Percentiles rank a stretch among this genome's conserved stretches.
These are phyloP conservation scores for Hoplias malabaricus DNA, from an alignment of 2,113 vertebrate species.

Conservation along the genomic window DNA sequence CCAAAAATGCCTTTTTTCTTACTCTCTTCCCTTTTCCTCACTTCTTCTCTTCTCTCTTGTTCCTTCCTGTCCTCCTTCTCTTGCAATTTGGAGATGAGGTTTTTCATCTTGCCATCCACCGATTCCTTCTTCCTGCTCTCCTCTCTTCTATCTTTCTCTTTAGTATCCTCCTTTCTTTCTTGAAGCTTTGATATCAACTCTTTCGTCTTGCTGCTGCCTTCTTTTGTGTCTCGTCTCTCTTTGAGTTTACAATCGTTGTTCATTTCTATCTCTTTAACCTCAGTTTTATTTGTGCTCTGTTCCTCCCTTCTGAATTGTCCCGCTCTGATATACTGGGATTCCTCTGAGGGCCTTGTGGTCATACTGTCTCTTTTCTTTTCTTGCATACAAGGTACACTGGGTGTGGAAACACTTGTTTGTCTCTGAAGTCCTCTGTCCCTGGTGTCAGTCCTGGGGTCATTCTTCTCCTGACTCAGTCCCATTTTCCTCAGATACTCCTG, in stretches of 20 bases:
- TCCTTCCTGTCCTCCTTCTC: constrained; percentile 67
- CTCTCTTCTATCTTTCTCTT: constrained; percentile 67
- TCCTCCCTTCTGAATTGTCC: constrained; percentile 54
- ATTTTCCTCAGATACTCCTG: constrained; percentile 74
- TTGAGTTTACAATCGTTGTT: constrained; percentile 58
- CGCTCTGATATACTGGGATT: constrained; percentile 49
- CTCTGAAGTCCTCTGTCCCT: constrained; percentile 44
- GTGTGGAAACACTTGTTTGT: constrained; percentile 49
- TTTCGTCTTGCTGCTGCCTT: constrained; percentile 70
- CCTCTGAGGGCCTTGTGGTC: constrained; percentile 51
- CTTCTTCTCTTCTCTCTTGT: constrained; percentile 62
- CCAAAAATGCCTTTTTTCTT: constrained; percentile 63
- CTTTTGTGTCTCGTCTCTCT: constrained; percentile 61
- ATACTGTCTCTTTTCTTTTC: constrained; percentile 54
- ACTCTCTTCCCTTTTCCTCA: constrained; percentile 53
- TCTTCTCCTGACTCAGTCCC: constrained; percentile 73
- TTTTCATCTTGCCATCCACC: constrained; percentile 70
- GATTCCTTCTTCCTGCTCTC: constrained; percentile 64
- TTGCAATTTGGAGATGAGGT: constrained; percentile 72
- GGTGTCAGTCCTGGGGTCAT: constrained; percentile 46
- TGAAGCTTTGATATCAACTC: constrained; percentile 73
- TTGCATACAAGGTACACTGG: constrained; percentile 38
- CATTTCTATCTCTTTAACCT: constrained; percentile 58
- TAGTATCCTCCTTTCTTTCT: constrained; percentile 65
- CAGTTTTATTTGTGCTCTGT: constrained; percentile 53